phyloP scores from a whole-genome alignment of 53 echinoderm and acorn worm genomes.

The Stichopus horrens region DNA sequence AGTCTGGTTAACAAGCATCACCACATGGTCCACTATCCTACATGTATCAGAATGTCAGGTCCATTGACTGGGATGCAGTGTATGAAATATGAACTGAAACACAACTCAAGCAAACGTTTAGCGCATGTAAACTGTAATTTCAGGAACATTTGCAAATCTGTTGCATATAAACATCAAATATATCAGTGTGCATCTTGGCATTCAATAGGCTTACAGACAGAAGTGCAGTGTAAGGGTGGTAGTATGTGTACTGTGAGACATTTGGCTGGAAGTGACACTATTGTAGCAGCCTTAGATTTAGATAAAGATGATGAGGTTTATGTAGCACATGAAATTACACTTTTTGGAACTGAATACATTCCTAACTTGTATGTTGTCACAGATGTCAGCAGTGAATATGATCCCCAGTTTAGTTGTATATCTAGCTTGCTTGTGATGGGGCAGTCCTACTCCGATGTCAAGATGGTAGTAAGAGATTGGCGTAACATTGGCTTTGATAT shows the following conservation, averaged over 20 bases:
- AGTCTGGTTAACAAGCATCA: slow-evolving; percentile 50
- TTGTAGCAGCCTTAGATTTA: neutral
- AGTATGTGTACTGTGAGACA: neutral
- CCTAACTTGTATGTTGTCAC: slow-evolving; percentile 50
- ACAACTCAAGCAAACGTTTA: slow-evolving; percentile 59
- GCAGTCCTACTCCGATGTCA: neutral
- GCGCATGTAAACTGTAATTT: slow-evolving; percentile 61
- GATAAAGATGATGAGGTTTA: slow-evolving; percentile 52
- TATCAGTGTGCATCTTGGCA: slow-evolving; percentile 49
- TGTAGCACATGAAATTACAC: slow-evolving; percentile 34
- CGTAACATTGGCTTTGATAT: slow-evolving; percentile 3
- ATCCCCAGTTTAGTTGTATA: slow-evolving; percentile 14
- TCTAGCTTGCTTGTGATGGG: neutral
- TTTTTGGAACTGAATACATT: slow-evolving; percentile 52
- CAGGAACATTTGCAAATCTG: slow-evolving; percentile 55
- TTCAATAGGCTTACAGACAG: neutral
- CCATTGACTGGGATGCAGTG: slow-evolving; percentile 57
- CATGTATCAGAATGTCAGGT: slow-evolving; percentile 17
- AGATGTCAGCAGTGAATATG: slow-evolving; percentile 13
- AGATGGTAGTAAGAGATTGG: neutral
- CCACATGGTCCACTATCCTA: slow-evolving; percentile 38
- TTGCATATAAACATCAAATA: slow-evolving; percentile 61
- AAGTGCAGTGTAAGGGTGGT: slow-evolving; percentile 33
- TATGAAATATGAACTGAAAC: slow-evolving; percentile 61
- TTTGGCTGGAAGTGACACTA: neutral